Percentiles rank a stretch among this genome's conserved stretches.
These are phyloP conservation scores for Alectoris magna DNA, from an alignment of 2,797 vertebrate genomes.

Conservation along the genomic window DNA sequence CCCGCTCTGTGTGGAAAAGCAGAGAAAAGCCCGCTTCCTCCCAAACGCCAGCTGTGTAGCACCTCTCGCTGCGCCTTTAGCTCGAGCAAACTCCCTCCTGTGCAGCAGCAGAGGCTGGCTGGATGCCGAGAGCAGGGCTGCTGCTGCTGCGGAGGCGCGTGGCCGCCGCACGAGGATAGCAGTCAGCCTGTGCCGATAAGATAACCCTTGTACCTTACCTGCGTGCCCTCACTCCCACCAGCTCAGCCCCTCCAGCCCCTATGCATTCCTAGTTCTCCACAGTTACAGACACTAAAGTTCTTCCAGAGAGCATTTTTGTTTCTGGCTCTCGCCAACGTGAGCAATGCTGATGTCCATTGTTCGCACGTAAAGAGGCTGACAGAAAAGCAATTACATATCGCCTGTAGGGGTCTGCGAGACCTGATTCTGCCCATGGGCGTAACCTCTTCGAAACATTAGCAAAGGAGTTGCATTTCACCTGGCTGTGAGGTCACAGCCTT, in stretches of 20 bases:
- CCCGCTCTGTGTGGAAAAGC: background rate
- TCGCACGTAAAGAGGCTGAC: background rate
- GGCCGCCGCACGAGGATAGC: no score
- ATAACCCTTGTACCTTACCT: background rate
- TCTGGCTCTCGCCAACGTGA: background rate
- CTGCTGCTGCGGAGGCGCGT: no score
- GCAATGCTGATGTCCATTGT: background rate
- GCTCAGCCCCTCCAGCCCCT: background rate
- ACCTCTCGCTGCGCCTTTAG: accelerated
- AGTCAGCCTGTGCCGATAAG: no score
- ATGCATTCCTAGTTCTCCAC: background rate
- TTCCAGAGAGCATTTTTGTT: background rate
- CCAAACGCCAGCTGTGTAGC: accelerated
- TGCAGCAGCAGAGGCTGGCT: accelerated
- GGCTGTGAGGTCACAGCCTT: background rate
- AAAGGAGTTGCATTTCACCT: background rate
- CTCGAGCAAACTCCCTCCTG: accelerated
- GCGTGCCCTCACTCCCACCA: background rate
- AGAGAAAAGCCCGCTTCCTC: accelerated
- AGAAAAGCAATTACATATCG: background rate
- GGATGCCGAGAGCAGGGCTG: background rate
- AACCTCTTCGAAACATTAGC: background rate
- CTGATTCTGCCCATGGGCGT: background rate
- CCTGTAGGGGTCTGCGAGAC: background rate
- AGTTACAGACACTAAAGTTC: background rate